These are phyloP conservation scores for Ploceus nigricollis DNA, from an alignment of 2,113 vertebrate species.

Conservation along the genomic window DNA sequence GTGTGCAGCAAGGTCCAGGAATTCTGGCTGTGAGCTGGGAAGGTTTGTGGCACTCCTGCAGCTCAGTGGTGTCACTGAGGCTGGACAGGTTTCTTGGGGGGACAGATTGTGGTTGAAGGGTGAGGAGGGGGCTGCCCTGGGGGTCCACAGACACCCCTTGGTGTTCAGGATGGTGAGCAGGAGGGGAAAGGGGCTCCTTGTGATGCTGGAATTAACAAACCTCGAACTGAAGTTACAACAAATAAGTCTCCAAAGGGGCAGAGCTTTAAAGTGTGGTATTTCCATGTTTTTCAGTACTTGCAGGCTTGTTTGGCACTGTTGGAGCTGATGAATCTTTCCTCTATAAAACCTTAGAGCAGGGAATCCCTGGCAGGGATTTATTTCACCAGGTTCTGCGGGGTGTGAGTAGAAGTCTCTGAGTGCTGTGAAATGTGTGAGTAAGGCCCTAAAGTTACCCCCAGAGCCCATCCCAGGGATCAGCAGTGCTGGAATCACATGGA, in stretches of 20 bases:
- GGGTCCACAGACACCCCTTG: fast-evolving
- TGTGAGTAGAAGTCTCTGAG: fast-evolving
- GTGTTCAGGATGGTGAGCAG: not conserved
- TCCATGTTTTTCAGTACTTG: fast-evolving
- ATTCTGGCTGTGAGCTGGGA: fast-evolving
- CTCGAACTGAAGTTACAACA: not conserved
- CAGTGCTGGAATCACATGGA: fast-evolving
- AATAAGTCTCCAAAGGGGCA: not conserved
- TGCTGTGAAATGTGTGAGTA: not conserved
- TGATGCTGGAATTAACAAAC: not conserved
- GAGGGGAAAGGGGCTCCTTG: not conserved
- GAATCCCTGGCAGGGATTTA: not conserved
- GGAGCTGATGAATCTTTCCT: not conserved
- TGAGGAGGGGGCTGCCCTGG: not conserved
- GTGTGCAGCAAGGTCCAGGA: fast-evolving
- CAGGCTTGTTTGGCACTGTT: not conserved
- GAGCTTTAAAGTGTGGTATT: not conserved
- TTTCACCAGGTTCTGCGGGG: not conserved
- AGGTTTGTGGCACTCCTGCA: not conserved
- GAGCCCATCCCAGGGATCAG: not conserved
- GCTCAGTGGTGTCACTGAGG: fast-evolving
- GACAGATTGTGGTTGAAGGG: fast-evolving
- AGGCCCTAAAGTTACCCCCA: not conserved
- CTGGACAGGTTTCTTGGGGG: not conserved
- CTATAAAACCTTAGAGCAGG: not conserved